phyloP scores from a whole-genome alignment of 2,888 invertebrate species.

The Torymus tubicola region DNA sequence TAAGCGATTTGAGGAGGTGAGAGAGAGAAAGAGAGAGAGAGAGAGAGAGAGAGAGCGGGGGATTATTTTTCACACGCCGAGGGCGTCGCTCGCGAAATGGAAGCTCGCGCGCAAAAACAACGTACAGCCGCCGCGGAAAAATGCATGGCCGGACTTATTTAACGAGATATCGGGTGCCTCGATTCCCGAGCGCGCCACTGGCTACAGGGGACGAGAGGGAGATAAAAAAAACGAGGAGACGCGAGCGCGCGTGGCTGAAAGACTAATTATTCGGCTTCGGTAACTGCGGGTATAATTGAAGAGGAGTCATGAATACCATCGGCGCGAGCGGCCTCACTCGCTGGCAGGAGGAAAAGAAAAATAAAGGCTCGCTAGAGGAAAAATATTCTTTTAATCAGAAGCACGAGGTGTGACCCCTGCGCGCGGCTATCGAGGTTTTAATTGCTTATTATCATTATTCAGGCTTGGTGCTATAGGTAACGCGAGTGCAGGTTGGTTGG shows the following conservation, averaged over 20 bases:
- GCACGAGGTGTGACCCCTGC: too few relatives aligned
- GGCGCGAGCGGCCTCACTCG: neutral
- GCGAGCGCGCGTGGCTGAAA: constrained; percentile 14
- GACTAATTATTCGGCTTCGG: constrained; percentile 56
- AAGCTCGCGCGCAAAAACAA: constrained; percentile 10
- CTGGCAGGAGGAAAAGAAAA: neutral
- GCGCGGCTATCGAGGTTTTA: constrained; percentile 38
- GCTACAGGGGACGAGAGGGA: too few relatives aligned
- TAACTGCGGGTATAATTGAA: constrained; percentile 55
- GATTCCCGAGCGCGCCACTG: constrained; percentile 23
- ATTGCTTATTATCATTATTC: constrained; percentile 53
- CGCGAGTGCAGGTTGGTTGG: too few relatives aligned
- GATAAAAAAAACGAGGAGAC: too few relatives aligned
- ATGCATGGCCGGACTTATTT: constrained; percentile 58
- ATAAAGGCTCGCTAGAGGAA: neutral
- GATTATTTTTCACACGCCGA: constrained; percentile 55
- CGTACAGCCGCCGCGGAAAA: neutral
- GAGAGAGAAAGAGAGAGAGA: constrained; percentile 3
- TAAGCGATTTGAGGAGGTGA: constrained; percentile 50
- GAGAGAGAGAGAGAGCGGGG: constrained; percentile 19
- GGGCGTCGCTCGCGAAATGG: constrained; percentile 17
- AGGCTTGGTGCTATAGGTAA: neutral
- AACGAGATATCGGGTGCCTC: constrained; percentile 50
- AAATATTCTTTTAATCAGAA: constrained; percentile 49
- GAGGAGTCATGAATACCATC: constrained; percentile 47